phyloP scores from a whole-genome alignment of 2,797 vertebrate genomes.

The Pelodytes ibericus region DNA sequence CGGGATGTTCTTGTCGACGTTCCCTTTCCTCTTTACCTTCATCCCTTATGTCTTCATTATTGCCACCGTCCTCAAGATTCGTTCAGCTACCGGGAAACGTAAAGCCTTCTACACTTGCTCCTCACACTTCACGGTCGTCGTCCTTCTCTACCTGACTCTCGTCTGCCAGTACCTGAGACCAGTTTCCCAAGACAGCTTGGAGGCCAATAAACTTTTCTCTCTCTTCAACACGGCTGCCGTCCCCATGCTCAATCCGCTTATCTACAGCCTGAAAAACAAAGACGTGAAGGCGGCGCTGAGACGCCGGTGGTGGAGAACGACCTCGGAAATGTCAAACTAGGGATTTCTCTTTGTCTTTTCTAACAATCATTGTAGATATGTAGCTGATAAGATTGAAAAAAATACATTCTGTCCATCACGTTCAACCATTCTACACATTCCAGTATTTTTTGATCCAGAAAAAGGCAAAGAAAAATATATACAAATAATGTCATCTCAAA shows the following conservation, averaged over 20 bases:
- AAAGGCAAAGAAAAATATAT: too few species aligned
- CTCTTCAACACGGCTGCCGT: slow-evolving; percentile 36
- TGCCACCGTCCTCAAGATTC: slow-evolving; percentile 15
- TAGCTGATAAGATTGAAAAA: too few species aligned
- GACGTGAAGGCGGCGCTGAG: slow-evolving; percentile 30
- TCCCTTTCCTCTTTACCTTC: slow-evolving; percentile 32
- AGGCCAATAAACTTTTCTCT: slow-evolving; percentile 36
- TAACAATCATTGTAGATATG: too few species aligned
- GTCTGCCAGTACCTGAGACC: slow-evolving; percentile 44
- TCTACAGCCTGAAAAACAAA: slow-evolving; percentile 42
- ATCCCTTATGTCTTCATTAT: slow-evolving; percentile 42
- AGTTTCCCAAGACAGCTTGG: slow-evolving; percentile 20
- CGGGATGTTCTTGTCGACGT: slow-evolving; percentile 20
- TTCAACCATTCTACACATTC: too few species aligned
- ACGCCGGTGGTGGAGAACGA: neutral
- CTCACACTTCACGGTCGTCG: slow-evolving; percentile 34
- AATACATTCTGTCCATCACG: too few species aligned
- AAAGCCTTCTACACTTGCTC: slow-evolving; percentile 47
- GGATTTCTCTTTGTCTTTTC: too few species aligned
- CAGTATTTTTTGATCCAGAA: too few species aligned
- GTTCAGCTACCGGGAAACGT: slow-evolving; percentile 15
- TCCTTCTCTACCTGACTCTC: slow-evolving; percentile 35
- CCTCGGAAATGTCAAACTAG: too few species aligned
- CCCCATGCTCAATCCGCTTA: slow-evolving; percentile 35
- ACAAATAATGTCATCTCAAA: too few species aligned